phyloP scores from a whole-genome alignment of 2,113 vertebrate genomes.

The Neotoma lepida region DNA sequence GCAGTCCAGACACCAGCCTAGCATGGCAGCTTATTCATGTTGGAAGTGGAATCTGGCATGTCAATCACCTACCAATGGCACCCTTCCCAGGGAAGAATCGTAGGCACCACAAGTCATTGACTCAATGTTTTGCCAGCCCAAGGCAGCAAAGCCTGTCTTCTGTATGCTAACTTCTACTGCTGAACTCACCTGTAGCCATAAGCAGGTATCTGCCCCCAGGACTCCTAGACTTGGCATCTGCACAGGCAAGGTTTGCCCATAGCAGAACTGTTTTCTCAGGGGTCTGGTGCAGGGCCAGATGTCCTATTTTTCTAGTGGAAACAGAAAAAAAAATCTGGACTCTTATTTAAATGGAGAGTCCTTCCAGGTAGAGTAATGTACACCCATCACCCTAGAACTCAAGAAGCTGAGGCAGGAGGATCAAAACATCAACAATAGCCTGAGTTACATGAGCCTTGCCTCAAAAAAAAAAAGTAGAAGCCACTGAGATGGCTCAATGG shows the following conservation, averaged over 20 bases:
- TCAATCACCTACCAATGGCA: not conserved
- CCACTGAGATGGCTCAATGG: not conserved
- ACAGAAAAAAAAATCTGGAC: not conserved
- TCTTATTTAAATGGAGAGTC: not conserved
- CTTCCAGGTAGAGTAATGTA: not conserved
- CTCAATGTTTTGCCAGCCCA: not conserved
- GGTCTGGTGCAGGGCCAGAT: too few relatives aligned
- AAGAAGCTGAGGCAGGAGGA: not conserved
- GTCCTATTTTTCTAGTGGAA: not conserved
- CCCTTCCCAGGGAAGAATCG: not conserved
- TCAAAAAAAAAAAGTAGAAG: not conserved
- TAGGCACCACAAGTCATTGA: not conserved
- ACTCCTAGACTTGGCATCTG: not conserved
- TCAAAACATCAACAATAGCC: not conserved
- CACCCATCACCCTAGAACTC: not conserved
- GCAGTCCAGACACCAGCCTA: rapidly evolving
- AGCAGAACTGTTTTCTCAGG: not conserved
- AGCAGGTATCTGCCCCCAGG: not conserved
- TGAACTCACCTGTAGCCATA: not conserved
- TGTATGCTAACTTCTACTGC: too few relatives aligned
- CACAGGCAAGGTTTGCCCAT: not conserved
- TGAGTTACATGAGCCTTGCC: not conserved
- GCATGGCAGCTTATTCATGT: rapidly evolving
- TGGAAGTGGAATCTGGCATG: not conserved
- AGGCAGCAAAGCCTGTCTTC: not conserved